Evolutionary conservation across 2,113 vertebrate species (phyloP), one percentile per base, ranked within the genome.

Genomic region (Alethe diademata): DNA sequence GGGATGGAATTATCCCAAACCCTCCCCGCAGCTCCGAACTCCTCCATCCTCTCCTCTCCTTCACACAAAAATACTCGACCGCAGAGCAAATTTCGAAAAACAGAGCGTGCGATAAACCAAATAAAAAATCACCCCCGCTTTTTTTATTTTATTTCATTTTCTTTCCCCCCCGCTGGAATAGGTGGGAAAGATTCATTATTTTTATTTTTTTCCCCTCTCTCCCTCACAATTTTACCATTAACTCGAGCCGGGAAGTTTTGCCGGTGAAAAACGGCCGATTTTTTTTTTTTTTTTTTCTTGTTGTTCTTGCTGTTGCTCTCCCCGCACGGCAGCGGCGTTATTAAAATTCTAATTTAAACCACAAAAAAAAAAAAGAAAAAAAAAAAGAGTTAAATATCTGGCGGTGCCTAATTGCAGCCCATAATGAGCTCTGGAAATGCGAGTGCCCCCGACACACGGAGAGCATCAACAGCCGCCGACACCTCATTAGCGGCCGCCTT

Each of bases 331-430:
- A 54, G 98, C 97, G 22, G 96, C 97, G 98, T 98, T 98, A 98
- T 98, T 98, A 98, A 98, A 98, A 98, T 98, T 98, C 98, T 98
- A 98, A 98, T 98, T 98, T 98, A 54, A 53, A 53, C 50, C 14
- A 35, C 11, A 24, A 18, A 18, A 18, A 18, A 53, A 48, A 26
- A 53, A 53, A 53, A 24, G 28, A 26, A 26, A 61, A 14, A 14
- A 14, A 98, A 98, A 98, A 97, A 95, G 97, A 98, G 97, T 98
- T 98, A 98, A 98, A 98, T 98, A 98, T 98, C 98, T 93, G 97
- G 97, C 97, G 93, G 93, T 97, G 97, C 98, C 97, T 98, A 98
- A 98, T 98, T 98, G 98, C 98, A 97, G 95, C 97, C 98, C 98
- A 97, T 98, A 98, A 98, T 98, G 98, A 98, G 98, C 98, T 98